A percentile compares a stretch with the other conserved stretches of the same genome.
Evolutionary conservation across 2,797 vertebrate genomes (phyloP).

Genomic region (Pseudopleuronectes americanus): DNA sequence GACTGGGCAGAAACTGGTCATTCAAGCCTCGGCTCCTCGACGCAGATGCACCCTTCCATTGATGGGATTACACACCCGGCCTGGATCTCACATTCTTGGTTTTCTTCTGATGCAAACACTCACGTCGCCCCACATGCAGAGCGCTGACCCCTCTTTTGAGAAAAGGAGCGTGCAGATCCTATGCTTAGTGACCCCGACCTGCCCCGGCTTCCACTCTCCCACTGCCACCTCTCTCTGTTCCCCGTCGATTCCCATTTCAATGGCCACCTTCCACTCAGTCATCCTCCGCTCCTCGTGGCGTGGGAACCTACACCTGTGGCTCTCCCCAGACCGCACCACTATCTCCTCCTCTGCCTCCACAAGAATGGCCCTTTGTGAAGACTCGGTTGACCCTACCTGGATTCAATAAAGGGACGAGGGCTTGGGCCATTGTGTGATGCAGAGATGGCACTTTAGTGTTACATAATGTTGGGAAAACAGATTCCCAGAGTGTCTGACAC

Average conservation of each 20-base stretch:
- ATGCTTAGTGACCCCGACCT: slow-evolving; percentile 77
- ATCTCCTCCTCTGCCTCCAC: slow-evolving; percentile 14
- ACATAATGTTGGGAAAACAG: slow-evolving; percentile 11
- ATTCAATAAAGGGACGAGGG: background rate
- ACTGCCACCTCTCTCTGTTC: slow-evolving; percentile 65
- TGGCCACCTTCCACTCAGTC: slow-evolving; percentile 56
- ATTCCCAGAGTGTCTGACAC: slow-evolving; percentile 19
- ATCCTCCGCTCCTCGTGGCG: slow-evolving; percentile 56
- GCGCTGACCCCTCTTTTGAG: slow-evolving; percentile 72
- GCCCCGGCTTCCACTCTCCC: slow-evolving; percentile 73
- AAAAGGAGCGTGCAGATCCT: slow-evolving; percentile 73
- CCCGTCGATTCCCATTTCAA: slow-evolving; percentile 55
- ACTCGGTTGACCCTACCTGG: slow-evolving; percentile 3
- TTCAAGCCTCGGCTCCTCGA: slow-evolving; percentile 51
- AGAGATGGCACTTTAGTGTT: background rate
- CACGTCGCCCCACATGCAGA: slow-evolving; percentile 67
- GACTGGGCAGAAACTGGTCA: slow-evolving; percentile 51
- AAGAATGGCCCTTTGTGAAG: background rate
- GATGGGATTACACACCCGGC: slow-evolving; percentile 73
- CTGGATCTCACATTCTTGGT: slow-evolving; percentile 78
- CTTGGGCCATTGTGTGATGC: background rate
- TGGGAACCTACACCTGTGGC: slow-evolving; percentile 86
- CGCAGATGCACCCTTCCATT: slow-evolving; percentile 46
- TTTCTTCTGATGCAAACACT: slow-evolving; percentile 76
- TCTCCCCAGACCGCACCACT: slow-evolving; percentile 60